These are phyloP conservation scores for Falco columbarius DNA, from an alignment of 2,797 vertebrate genomes.

Conservation along the genomic window DNA sequence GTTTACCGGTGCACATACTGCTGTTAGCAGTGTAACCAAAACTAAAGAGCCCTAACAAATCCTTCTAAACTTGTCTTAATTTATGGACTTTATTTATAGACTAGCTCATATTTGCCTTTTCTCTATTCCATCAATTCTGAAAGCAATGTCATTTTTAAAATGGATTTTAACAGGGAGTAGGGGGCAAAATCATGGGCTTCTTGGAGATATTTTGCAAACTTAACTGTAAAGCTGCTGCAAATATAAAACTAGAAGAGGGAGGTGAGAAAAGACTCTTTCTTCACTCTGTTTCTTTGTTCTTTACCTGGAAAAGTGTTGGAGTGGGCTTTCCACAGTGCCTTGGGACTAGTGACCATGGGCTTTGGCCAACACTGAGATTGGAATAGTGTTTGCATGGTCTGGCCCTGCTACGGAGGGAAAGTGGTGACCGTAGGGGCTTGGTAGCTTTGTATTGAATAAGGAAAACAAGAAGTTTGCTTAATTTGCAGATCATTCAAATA, in stretches of 20 bases:
- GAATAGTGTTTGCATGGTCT: background rate
- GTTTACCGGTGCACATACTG: background rate
- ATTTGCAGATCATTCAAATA: background rate
- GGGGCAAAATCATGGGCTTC: background rate
- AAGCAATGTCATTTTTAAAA: background rate
- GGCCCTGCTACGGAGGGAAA: accelerated
- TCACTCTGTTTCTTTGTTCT: background rate
- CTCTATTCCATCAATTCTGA: background rate
- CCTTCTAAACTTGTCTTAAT: background rate
- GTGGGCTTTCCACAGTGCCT: background rate
- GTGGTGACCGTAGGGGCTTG: accelerated
- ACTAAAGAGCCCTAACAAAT: background rate
- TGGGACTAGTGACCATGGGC: background rate
- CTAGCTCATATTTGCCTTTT: background rate
- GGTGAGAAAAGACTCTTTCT: background rate
- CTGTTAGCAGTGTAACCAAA: background rate
- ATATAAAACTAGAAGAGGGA: background rate
- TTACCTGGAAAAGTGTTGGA: background rate
- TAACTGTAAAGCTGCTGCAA: background rate
- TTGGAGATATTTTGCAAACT: background rate
- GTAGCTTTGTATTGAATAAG: background rate
- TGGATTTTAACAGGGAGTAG: background rate
- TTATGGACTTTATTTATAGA: background rate
- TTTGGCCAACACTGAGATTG: background rate
- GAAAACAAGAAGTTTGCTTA: background rate